phyloP scores from a whole-genome alignment of 2,113 vertebrate species.

The Arvicanthis niloticus region DNA sequence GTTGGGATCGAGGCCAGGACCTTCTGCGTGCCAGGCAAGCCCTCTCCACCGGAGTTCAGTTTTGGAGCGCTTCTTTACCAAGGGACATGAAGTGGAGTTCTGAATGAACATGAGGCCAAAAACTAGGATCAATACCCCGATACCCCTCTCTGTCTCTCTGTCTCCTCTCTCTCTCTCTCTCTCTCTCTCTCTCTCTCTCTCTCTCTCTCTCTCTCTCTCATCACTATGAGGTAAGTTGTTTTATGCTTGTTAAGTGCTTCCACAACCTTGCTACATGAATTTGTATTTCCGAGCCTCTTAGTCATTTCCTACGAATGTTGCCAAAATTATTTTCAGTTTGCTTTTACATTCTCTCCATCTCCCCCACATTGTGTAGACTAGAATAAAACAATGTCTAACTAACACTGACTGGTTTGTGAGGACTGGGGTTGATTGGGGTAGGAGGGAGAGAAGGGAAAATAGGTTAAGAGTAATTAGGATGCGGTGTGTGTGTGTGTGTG shows the following conservation, averaged over 20 bases:
- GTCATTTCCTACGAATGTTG: constrained; percentile 54
- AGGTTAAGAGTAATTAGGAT: not conserved
- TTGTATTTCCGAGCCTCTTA: not conserved
- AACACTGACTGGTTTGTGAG: not conserved
- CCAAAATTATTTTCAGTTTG: not conserved
- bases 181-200: not conserved
- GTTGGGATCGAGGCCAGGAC: not conserved
- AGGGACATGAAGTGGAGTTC: not conserved
- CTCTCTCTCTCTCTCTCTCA: too few species aligned
- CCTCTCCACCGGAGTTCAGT: not conserved
- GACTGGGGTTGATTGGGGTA: not conserved
- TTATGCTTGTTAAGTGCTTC: not conserved
- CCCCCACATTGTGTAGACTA: not conserved
- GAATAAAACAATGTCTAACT: constrained; percentile 9
- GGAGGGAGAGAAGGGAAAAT: not conserved
- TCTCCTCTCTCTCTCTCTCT: too few species aligned
- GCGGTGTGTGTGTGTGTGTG: too few species aligned
- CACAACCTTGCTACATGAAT: not conserved
- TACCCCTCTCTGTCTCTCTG: not conserved
- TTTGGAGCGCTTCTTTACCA: not conserved
- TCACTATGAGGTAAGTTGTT: not conserved
- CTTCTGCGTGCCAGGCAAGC: not conserved
- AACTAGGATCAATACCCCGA: rapidly evolving
- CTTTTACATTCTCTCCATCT: not conserved
- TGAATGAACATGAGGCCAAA: not conserved